Percentiles rank a stretch among this genome's conserved stretches.
Conservation (phyloP, 2,797 vertebrate species). For the Silurus aristotelis region DNA sequence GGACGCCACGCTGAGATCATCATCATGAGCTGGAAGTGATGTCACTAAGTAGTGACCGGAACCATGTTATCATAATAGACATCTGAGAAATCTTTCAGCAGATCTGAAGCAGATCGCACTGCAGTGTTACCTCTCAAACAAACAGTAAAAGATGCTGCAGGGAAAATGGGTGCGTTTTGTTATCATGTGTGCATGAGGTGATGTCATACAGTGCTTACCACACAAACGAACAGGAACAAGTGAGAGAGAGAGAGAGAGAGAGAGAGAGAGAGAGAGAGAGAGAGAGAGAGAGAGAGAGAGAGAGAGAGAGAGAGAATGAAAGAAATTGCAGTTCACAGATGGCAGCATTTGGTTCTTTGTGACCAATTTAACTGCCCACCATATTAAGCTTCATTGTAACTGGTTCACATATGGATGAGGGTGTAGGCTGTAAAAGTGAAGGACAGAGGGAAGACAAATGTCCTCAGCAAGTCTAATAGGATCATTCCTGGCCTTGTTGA, state of each 20-base stretch:
- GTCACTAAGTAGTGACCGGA: conserved; percentile 37
- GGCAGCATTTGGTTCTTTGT: conserved; percentile 31
- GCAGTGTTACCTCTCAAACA: conserved; percentile 32
- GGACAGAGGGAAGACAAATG: conserved; percentile 25
- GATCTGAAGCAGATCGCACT: conserved; percentile 29
- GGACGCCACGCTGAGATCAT: conserved; percentile 30
- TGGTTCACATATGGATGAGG: conserved; percentile 27
- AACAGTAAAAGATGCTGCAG: conserved; percentile 10
- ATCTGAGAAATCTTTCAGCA: conserved; percentile 47
- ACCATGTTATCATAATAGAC: conserved; percentile 41
- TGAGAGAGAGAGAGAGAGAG: not conserved
- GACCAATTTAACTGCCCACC: conserved; percentile 37
- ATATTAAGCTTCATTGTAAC: conserved; percentile 34
- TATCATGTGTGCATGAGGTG: conserved; percentile 29
- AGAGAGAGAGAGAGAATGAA: not conserved
- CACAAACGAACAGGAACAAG: not conserved
- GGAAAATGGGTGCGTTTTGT: conserved; percentile 35
- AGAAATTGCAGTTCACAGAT: conserved; percentile 30
- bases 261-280: not conserved
- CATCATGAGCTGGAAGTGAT: conserved; percentile 35
- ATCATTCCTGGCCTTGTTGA: conserved; percentile 32
- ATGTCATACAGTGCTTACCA: conserved; percentile 42
- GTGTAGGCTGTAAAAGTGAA: conserved; percentile 26
- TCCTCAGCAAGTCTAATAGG: conserved; percentile 13
- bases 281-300: conserved; percentile 15